Evolutionary conservation across 2,113 vertebrate species (phyloP), one percentile per base, ranked within the genome.

Genomic region (Upupa epops): DNA sequence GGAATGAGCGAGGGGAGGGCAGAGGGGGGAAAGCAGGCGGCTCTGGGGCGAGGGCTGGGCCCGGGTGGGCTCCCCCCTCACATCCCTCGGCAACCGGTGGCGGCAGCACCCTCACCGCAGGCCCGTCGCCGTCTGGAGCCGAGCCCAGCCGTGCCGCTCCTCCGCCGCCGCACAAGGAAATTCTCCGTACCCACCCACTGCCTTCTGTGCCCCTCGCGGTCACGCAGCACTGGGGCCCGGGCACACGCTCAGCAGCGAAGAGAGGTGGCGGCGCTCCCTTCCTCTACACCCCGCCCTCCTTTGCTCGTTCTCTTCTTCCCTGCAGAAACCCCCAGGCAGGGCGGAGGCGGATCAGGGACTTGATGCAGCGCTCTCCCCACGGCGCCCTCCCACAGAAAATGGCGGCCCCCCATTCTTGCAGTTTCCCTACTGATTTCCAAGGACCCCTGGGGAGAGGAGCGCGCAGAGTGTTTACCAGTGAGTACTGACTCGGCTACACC

Each of bases 151-250:
- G 95, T 48, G 91, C 34, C 77, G 77, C 83, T 88, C 73, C 84
- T 58, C 65, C 65, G 59, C 25, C 91, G 84, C 81, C 81, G 69
- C 95, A 90, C 91, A 95, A 95, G 95, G 95, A 93, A 95, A 95
- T 46, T 93, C 92, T 87, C 93, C 88, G 93, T 91, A 94, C 91
- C 91, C 95, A 94, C 93, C 15, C 40, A 15, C 40, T 42, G 40
- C 88, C 82, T 79, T 83, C 74, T 40, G 74, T 76, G 76, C 88
- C 83, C 90, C 83, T 91, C 91, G 77, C 90, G 71, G 78, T 93
- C 94, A 89, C 93, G 91, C 88, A 87, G 78, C 91, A 84, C 82
- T 89, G 45, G 75, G 55, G 58, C 70, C 88, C 45, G 48, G 68
- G 87, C 94, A 93, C 95, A 94, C 95, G 88, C 91, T 88, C 85